These are phyloP conservation scores for Ostrea edulis DNA, from an alignment of 1,140 invertebrate species.

Conservation along the genomic window DNA sequence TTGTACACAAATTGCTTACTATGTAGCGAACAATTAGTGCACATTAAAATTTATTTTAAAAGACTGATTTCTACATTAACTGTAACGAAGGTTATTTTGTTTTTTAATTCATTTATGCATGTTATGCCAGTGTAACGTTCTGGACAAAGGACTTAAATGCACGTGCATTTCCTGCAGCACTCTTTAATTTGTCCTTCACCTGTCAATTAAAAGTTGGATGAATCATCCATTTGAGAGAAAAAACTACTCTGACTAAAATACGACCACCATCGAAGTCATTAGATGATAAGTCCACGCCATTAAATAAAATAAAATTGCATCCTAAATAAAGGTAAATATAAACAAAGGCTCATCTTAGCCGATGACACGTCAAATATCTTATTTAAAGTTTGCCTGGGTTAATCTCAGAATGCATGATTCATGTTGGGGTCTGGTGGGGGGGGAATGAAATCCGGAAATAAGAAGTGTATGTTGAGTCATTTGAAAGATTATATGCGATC, in stretches of 20 bases:
- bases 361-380: background rate
- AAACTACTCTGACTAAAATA: background rate
- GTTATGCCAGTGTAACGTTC: background rate
- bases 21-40: background rate
- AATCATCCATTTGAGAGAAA: background rate
- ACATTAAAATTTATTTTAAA: background rate
- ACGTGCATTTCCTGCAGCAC: conserved; percentile 4
- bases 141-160: conserved; percentile 2
- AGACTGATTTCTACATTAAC: background rate
- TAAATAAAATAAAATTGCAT: conserved; percentile 16
- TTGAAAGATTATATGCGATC: background rate
- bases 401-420: background rate
- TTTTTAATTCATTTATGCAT: background rate
- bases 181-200: conserved; percentile 5
- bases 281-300: background rate
- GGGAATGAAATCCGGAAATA: conserved; percentile 1
- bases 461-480: conserved; percentile 3
- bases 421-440: background rate
- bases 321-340: background rate
- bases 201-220: conserved; percentile 19
- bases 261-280: background rate
- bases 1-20: no score
- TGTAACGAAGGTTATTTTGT: background rate
- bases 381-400: background rate
- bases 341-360: background rate